Base-by-base conservation (phyloP, 2,888 invertebrate genomes). In the Salpingus planirostris region DNA sequence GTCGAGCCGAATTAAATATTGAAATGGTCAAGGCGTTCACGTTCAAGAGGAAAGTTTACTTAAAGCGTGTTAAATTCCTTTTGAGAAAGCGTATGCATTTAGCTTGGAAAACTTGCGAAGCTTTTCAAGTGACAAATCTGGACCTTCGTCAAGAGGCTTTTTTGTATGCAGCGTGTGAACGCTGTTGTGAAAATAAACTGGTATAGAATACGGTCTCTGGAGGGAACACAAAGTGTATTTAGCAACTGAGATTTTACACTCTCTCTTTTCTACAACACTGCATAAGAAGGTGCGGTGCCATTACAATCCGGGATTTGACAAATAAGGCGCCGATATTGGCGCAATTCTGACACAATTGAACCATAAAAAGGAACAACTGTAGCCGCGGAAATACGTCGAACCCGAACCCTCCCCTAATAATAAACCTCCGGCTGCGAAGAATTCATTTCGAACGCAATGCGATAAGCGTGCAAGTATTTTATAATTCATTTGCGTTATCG, bases 101-200 rank as follows among this genome's bases (percentile, higher is more conserved):
- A 39, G 38, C 41, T 42, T 28, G 42, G 33, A 35, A 43, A 41
- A 38, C 27, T 38, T 41, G 39, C 34, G 36, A 43, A 46, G 40
- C 38, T 46, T 36, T 40, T 41, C 32, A 38, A 39, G 42, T 48
- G 46, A 48, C 48, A 48, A 48, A 46, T 48, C 46, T 46, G 46
- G 43, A 48, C 46, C 46, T 48, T 43, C 42, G 44, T 46, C 46
- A 45, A 43, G 39, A 37, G 42, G 37, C 42, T 44, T 44, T 46
- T 46, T 46, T 46, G 46, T 48, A 48, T 46, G 48, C 44, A 46
- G 44, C 33, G 31, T 33, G 36, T 38, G 44, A 46, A 40, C 43
- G 43, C 33, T 38, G 42, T 42, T 42, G 42, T 43, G 44, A 44
- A 46, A 48, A 48, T 46, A 44, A 48, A 44, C 46, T 43, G 43